Evolutionary conservation across 1,140 invertebrate species (phyloP), one percentile per base, ranked within the genome.

Genomic region (Zaprionus davidi): DNA sequence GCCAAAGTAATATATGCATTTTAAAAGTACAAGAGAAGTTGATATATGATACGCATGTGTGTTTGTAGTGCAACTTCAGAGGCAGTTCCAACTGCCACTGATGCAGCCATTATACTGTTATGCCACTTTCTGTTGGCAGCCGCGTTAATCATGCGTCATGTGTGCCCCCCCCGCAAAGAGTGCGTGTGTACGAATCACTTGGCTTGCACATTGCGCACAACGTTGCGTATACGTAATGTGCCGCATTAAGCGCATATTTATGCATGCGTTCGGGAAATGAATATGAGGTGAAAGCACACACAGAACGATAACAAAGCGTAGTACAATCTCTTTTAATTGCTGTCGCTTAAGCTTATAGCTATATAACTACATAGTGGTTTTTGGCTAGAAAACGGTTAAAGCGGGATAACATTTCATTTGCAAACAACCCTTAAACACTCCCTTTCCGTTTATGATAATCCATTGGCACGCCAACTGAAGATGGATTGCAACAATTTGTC

Each of bases 211-310:
- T 69, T 66, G 55, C 44, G 34, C 63, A 51, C 58, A 41, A 63
- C 51, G 53, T n/a, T 62, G 53, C 77, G 73, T 71, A 72, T 75
- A 46, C 74, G 44, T 68, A 67, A 79, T 79, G 60, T 41, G 56
- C 4, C 46, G 55, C 31, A 70, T 71, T 58, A 68, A 57, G 46
- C 66, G 60, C 20, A 60, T 26, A 64, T 63, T 63, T 64, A 57
- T 69, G n/a, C 38, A 46, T 15, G 44, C 22, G n/a, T 49, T 15
- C 26, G 22, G 36, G 12, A 13, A 22, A 59, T 62, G 36, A 20
- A 68, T 55, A 31, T 26, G 17, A 60, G 46, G 9, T 58, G 31
- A 57, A 64, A 24, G 13, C 26, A 31, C 36, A 34, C 26, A 31
- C 26, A 28, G 53, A 57, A 57, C 24, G 36, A 55, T 56, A 56